Evolutionary conservation across 1,140 invertebrate genomes (phyloP).

Genomic region (Platorchestia sp.): DNA sequence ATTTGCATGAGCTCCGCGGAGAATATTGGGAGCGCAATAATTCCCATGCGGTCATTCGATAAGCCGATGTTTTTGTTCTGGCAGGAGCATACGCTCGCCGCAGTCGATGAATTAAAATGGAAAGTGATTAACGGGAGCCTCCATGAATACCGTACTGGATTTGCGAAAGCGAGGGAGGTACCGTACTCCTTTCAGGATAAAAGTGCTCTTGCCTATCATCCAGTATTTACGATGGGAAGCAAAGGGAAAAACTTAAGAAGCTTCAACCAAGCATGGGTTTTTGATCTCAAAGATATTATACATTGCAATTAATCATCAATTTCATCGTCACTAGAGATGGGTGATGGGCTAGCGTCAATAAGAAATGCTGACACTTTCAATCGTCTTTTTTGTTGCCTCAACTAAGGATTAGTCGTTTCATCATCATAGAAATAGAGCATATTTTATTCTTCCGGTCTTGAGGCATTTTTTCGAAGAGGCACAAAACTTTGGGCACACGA

Average conservation of each 20-base stretch:
- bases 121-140: neutral
- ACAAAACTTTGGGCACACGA: too few relatives aligned
- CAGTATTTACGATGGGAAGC: neutral
- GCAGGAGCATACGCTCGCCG: neutral
- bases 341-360: too few relatives aligned
- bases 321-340: too few relatives aligned
- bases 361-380: too few relatives aligned
- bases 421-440: too few relatives aligned
- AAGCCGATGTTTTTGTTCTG: slow-evolving; percentile 36
- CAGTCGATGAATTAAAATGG: slow-evolving; percentile 18
- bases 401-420: too few relatives aligned
- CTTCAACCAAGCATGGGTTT: too few relatives aligned
- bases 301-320: too few relatives aligned
- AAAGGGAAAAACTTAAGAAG: neutral
- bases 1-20: slow-evolving; percentile 13
- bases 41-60: neutral
- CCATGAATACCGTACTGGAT: neutral
- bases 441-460: too few relatives aligned
- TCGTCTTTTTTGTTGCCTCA: too few relatives aligned
- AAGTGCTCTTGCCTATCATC: neutral
- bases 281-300: too few relatives aligned
- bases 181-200: neutral
- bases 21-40: slow-evolving; percentile 5
- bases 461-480: too few relatives aligned
- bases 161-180: neutral